Percentiles rank a stretch among this genome's conserved stretches.
These are phyloP conservation scores for Pachyrhynchus sulphureomaculatus DNA, from an alignment of 1,140 invertebrate species.

Conservation along the genomic window DNA sequence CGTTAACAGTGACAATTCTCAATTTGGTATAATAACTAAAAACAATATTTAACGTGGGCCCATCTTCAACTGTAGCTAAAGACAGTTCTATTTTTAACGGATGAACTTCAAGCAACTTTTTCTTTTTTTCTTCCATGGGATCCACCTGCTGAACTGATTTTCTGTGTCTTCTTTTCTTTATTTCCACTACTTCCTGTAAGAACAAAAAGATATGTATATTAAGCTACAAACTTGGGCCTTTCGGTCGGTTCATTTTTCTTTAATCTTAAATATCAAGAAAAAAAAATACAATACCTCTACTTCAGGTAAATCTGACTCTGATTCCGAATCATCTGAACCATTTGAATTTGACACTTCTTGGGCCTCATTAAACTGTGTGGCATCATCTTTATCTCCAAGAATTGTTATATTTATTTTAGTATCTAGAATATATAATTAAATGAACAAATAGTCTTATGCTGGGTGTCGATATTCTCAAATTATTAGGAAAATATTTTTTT, in stretches of 20 bases:
- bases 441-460: not conserved
- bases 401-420: slow-evolving; percentile 60
- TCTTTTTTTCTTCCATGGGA: slow-evolving; percentile 64
- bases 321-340: slow-evolving; percentile 55
- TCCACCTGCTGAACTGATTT: slow-evolving; percentile 57
- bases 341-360: slow-evolving; percentile 25
- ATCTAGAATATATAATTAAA: slow-evolving; percentile 32
- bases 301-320: slow-evolving; percentile 65
- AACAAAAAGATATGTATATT: not conserved
- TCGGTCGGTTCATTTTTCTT: not conserved
- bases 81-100: slow-evolving; percentile 68
- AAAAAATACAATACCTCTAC: slow-evolving; percentile 52
- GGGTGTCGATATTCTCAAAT: too few relatives aligned
- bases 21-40: slow-evolving; percentile 63
- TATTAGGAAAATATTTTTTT: too few relatives aligned
- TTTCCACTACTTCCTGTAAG: slow-evolving; percentile 53
- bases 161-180: slow-evolving; percentile 57
- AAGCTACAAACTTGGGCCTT: too few relatives aligned
- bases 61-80: slow-evolving; percentile 59
- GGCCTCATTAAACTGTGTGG: slow-evolving; percentile 61
- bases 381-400: slow-evolving; percentile 80
- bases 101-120: slow-evolving; percentile 70
- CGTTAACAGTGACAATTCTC: slow-evolving; percentile 65
- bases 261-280: not conserved
- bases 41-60: slow-evolving; percentile 59